phyloP scores from a whole-genome alignment of 2,113 vertebrate genomes.

The Cathartes aura region DNA sequence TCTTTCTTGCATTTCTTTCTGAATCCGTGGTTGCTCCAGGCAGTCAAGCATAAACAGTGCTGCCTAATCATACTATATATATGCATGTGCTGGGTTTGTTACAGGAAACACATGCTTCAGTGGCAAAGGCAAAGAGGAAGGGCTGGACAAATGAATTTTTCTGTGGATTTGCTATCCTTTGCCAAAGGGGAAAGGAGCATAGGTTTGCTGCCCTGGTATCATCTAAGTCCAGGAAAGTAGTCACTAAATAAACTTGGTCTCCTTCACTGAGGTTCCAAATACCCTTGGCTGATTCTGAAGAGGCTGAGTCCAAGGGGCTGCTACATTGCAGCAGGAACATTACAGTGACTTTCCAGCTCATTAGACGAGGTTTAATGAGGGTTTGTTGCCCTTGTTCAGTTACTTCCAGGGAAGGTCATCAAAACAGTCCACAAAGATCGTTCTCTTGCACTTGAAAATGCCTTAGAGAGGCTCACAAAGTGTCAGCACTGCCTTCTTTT shows the following conservation, averaged over 20 bases:
- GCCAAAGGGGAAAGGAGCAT: neutral
- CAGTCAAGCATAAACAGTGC: neutral
- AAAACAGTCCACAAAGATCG: neutral
- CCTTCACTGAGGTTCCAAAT: neutral
- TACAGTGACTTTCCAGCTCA: conserved; percentile 32
- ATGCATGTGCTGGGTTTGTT: neutral
- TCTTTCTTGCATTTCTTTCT: neutral
- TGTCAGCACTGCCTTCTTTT: neutral
- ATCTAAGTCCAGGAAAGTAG: neutral
- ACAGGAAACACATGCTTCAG: conserved; percentile 28
- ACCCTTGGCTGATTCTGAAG: neutral
- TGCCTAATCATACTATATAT: neutral
- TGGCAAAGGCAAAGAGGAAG: conserved; percentile 42
- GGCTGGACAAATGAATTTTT: neutral
- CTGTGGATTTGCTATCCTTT: neutral
- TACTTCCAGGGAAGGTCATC: neutral
- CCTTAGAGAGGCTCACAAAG: neutral
- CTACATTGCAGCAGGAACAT: neutral
- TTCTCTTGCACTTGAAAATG: neutral
- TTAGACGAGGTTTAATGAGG: conserved; percentile 44
- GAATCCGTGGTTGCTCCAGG: neutral
- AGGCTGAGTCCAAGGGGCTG: neutral
- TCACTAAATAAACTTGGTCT: neutral
- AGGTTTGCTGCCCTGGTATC: neutral
- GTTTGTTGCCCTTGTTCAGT: neutral